Base-by-base conservation (phyloP, 2,797 vertebrate genomes). In the Oryzias sinensis region DNA sequence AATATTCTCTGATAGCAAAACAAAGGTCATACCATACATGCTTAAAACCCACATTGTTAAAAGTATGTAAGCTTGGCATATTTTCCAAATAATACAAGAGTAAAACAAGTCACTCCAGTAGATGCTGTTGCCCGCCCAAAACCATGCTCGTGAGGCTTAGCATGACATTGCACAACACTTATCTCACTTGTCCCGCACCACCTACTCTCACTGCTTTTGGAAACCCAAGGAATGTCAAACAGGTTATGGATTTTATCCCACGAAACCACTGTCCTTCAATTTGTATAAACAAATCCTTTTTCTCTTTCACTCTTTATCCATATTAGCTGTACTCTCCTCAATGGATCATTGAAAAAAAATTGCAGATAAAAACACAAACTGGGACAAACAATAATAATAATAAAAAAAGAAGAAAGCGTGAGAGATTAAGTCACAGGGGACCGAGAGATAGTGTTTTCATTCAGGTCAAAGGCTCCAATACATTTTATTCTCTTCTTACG, bases 401-500 rank as follows among this genome's bases (percentile, higher is more conserved):
- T 2, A 25, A 46, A 52, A n/a, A 61, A 52, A 27, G 17, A 57
- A 61, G 67, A 24, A 59, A 70, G 76, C n/a, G 49, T 70, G 70
- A 72, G 65, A 80, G 76, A 77, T 70, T 58, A 48, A 74, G 63
- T 59, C 56, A 62, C 47, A 11, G 65, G 71, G 77, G 76, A 84
- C 76, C 80, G 77, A 83, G 78, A 89, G 84, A 89, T 65, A 59
- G 79, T 53, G 68, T 84, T 78, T 37, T 87, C 87, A 84, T 88
- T 90, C 87, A 87, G 85, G 77, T 92, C 89, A 91, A 88, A 91
- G 86, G 89, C 85, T 92, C 89, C 80, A 88, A 89, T 90, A 91
- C 82, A 86, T 88, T 87, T 91, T 91, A 86, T 88, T 91, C 87
- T 86, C 80, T 83, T 88, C 81, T 79, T 85, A 85, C 68, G 81